Base-by-base conservation (phyloP, 2,113 vertebrate genomes). In the Colaptes auratus region DNA sequence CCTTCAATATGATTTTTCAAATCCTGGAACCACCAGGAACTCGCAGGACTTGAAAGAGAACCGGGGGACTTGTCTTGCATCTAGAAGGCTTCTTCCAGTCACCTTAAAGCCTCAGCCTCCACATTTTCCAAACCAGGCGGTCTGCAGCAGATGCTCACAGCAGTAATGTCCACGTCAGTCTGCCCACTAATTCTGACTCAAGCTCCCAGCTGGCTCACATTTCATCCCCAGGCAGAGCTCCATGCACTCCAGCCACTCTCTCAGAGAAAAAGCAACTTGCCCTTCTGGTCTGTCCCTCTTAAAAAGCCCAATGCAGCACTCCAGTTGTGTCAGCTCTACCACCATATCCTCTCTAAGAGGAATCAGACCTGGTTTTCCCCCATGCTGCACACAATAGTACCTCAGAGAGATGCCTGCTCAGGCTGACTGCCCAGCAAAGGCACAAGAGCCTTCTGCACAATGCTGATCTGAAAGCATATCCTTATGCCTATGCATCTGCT, bases 51-150 rank as follows among this genome's bases (percentile, higher is more conserved):
- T 31, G 33, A 33, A 56, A 11, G 5, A 70, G 31, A 35, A 14
- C 23, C 6, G 19, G 12, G 24, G 15, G 14, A 25, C 7, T 8
- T 25, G 17, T 28, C n/a, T 24, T 17, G n/a, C 1, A 14, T 9
- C 15, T 6, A 4, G 0, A 24, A 44, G 27, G 46, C 17, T 60
- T 61, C 30, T 31, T 20, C 72, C 77, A 36, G 63, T 1, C 19
- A 10, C 48, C 46, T 53, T 36, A 8, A 66, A 86, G 24, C 48
- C 44, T 35, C 85, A 8, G 4, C 71, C 75, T 28, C 15, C 0
- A 1, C 1, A 0, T 3, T 31, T 9, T 10, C 75, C 52, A 7
- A 1, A 12, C 8, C 30, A 3, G 44, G 50, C 0, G 0, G 4
- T 9, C 35, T 2, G 33, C 2, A 27, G 76, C 50, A 59, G 72